A percentile compares a stretch with the other conserved stretches of the same genome.
Conservation (phyloP, 2,888 invertebrate species). For the Rhamphomyia laevipes region DNA sequence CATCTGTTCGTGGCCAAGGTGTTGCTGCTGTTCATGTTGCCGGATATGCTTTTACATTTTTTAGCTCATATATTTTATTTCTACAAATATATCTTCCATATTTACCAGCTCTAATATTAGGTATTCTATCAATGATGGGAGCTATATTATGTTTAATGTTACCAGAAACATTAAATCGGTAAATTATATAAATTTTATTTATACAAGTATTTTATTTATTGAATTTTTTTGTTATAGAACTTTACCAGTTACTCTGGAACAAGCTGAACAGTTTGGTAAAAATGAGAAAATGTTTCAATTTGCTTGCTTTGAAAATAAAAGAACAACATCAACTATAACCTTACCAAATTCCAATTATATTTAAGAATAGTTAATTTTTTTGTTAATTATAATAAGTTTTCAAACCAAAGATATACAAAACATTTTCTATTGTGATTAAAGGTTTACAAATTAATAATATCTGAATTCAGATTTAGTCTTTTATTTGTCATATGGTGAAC, state of each 20-base stretch:
- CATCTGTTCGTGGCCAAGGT: conserved; percentile 49
- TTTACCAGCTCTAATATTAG: conserved; percentile 44
- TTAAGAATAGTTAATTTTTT: no score
- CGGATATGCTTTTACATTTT: conserved; percentile 49
- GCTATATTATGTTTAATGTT: conserved; percentile 44
- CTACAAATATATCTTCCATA: conserved; percentile 36
- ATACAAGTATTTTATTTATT: neutral
- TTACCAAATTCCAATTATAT: neutral
- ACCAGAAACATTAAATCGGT: conserved; percentile 44
- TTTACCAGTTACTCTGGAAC: conserved; percentile 44
- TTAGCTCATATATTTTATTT: conserved; percentile 44
- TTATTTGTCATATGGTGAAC: no score
- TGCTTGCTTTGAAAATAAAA: conserved; percentile 26
- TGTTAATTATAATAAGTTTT: no score
- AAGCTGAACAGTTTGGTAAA: conserved; percentile 46
- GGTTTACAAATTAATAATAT: no score
- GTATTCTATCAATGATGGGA: conserved; percentile 40
- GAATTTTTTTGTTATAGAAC: conserved; percentile 27
- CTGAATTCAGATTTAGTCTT: no score
- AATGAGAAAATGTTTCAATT: conserved; percentile 42
- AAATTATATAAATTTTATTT: neutral
- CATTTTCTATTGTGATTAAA: no score
- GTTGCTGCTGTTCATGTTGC: conserved; percentile 48
- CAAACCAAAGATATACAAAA: no score
- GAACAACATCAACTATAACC: neutral